Evolutionary conservation across 2,888 invertebrate genomes (phyloP), one percentile per base, ranked within the genome.

Genomic region (Troides oblongomaculatus): DNA sequence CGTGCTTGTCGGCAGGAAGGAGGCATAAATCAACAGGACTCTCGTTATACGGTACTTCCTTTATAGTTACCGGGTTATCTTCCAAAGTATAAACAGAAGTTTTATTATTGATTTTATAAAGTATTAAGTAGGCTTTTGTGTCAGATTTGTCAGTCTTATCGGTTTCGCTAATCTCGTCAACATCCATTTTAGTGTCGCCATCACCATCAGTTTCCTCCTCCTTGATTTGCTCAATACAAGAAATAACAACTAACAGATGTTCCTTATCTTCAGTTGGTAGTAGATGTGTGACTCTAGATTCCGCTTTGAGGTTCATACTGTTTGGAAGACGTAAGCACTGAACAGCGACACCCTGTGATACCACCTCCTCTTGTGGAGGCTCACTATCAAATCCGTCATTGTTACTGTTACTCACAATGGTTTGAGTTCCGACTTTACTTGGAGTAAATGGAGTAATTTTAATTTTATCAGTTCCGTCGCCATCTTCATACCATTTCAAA

Each of bases 11-110:
- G 5, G 81, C 79, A 1, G 96, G 96, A 75, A 97, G 84, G 70
- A 97, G 87, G 72, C 95, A 95, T 46, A 96, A 88, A 79, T 96
- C 95, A 1, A 95, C 85, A 0, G 97, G 96, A 74, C 94, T 94
- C 78, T 96, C 95, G 59, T 93, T 92, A 64, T 89, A 90, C 12
- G 93, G 90, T 72, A 97, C 88, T 78, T 95, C 95, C 80, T 94
- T 93, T 64, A 93, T 85, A 8, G 93, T 85, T 8, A 95, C 86
- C 0, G 96, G 96, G 71, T 94, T 93, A 71, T 95, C 95, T 71
- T 90, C 89, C 64, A 93, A 75, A 14, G 89, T 90, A 74, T 81
- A 89, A 73, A 86, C 82, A 6, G 90, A 87, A 1, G 88, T 86
- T 75, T 87, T 87, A 68, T 74, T 85, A 72, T 87, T 86, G 59